Evolutionary conservation across 2,113 vertebrate species (phyloP), one percentile per base, ranked within the genome.

Genomic region (Phyllostomus hastatus): DNA sequence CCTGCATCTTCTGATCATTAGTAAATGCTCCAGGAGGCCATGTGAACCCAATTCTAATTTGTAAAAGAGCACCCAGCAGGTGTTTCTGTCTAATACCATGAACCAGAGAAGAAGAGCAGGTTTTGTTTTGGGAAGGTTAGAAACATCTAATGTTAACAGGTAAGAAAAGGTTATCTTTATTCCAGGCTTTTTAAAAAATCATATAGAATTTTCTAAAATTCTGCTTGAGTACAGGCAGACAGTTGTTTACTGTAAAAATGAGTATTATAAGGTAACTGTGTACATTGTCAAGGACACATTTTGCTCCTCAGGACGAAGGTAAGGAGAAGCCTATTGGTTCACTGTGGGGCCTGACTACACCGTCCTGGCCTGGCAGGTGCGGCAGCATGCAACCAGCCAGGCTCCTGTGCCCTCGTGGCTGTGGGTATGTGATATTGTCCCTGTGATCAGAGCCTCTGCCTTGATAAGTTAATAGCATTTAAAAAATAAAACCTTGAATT

Each of bases 111-210:
- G 97, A 85, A 59, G 98, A 81, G 94, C 98, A 50, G 97, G 97
- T 88, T 99, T 99, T 88, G 98, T 99, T 86, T 96, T 96, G 79
- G 98, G 98, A 88, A 98, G 97, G 91, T 98, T 99, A 90, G 98
- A 99, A 97, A 98, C 98, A 10, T 95, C 83, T 66, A 94, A 94
- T 33, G 83, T 90, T 46, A 93, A 90, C 97, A 99, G 98, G 99
- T 99, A 99, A 97, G 95, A 12, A 85, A 95, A 84, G 2, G 3
- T 69, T 35, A 22, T 41, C n/a, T 46, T 84, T 15, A 12, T 64
- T 78, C 5, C 7, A 82, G 64, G 4, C 10, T 81, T 59, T 78
- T 69, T 54, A 2, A 12, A 35, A 35, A 64, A 26, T 81, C 16
- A 57, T 35, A 31, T 26, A 84, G 83, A 95, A 88, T 94, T 69